A percentile compares a stretch with the other conserved stretches of the same genome.
These are phyloP conservation scores for Pluvialis apricaria DNA, from an alignment of 2,113 vertebrate genomes.

Conservation along the genomic window DNA sequence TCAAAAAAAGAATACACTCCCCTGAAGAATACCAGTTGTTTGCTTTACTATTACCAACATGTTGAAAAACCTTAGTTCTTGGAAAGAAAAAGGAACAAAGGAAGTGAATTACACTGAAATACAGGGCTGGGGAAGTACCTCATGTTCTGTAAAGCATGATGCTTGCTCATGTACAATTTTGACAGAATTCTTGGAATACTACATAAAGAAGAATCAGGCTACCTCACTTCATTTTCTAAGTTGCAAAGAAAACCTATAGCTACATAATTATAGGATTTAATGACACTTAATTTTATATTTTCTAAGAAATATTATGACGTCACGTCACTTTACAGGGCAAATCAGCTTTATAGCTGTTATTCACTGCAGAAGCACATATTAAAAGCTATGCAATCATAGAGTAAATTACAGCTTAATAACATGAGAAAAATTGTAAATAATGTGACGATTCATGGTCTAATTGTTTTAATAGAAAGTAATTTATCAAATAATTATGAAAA, in stretches of 20 bases:
- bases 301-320: conserved; percentile 41
- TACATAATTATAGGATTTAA: conserved; percentile 14
- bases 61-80: background rate
- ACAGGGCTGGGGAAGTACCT: background rate
- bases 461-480: conserved; percentile 25
- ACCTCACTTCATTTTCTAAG: background rate
- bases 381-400: background rate
- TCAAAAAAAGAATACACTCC: background rate
- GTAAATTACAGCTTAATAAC: conserved; percentile 40
- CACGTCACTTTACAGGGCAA: conserved; percentile 22
- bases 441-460: background rate
- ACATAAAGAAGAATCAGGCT: background rate
- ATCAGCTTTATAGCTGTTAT: conserved; percentile 19
- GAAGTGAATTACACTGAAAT: background rate
- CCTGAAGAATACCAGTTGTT: background rate
- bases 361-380: conserved; percentile 14
- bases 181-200: background rate
- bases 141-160: background rate
- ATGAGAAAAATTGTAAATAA: conserved; percentile 51
- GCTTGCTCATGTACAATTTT: background rate
- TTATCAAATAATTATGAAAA: background rate
- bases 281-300: conserved; percentile 42
- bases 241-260: conserved; percentile 18
- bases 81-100: background rate
- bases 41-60: background rate